Evolutionary conservation across 2,888 invertebrate genomes (phyloP).

Genomic region (Lithophane ornitopus): DNA sequence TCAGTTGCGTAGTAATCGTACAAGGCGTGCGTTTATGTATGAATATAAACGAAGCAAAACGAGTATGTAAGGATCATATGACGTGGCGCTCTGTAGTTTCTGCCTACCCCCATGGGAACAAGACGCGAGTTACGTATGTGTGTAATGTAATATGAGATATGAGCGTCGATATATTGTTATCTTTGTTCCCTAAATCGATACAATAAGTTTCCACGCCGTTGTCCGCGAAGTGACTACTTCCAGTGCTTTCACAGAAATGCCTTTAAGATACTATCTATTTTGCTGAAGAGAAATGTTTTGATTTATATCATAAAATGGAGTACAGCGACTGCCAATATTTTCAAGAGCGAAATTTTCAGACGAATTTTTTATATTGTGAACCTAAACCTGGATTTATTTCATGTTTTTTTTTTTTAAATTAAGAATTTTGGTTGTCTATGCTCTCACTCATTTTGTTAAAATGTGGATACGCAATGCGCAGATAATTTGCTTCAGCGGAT

Average conservation of each 20-base stretch:
- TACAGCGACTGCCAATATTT: not conserved
- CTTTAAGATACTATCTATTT: constrained; percentile 23
- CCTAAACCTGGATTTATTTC: not conserved
- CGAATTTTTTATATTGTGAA: not conserved
- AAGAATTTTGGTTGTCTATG: not conserved
- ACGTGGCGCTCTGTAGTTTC: no score
- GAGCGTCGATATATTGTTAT: constrained; percentile 12
- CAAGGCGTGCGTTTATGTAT: not conserved
- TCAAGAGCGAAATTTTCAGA: not conserved
- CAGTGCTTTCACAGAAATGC: constrained; percentile 17
- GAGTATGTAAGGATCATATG: not conserved
- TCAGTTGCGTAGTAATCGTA: not conserved
- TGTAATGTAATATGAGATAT: not conserved
- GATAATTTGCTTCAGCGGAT: constrained; percentile 47
- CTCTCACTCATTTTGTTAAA: constrained; percentile 34
- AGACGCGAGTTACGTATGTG: not conserved
- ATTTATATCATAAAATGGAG: constrained; percentile 16
- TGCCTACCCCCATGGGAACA: not conserved
- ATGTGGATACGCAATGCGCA: constrained; percentile 35
- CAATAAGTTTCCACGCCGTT: constrained; percentile 15
- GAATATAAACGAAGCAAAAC: no score
- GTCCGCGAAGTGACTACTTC: constrained; percentile 1
- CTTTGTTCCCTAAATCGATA: constrained; percentile 20
- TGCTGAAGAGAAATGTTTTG: constrained; percentile 4
- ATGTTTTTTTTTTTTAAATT: not conserved